A percentile compares a stretch with the other conserved stretches of the same genome.
Evolutionary conservation across 92 coral and sea anemone species (phyloP).

Genomic region (Parazoanthus swiftii): DNA sequence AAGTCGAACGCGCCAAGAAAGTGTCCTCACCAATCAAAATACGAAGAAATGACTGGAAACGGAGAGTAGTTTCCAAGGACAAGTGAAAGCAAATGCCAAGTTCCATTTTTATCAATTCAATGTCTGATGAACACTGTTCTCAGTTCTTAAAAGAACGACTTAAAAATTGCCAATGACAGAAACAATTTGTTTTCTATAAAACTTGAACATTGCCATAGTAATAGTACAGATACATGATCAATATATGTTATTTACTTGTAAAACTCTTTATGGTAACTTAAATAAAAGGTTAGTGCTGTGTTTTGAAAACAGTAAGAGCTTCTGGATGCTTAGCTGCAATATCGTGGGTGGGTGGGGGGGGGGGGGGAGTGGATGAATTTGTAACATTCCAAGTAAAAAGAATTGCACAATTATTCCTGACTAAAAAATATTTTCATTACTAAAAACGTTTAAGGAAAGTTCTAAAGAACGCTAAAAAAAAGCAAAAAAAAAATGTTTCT

Average conservation of each 20-base stretch:
- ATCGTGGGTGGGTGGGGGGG: no score
- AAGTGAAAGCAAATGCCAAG: neutral
- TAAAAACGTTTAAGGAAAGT: no score
- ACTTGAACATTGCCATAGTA: neutral
- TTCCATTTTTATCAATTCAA: neutral
- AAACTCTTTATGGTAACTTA: no score
- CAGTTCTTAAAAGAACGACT: neutral
- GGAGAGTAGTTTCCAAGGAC: neutral
- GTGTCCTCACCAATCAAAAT: neutral
- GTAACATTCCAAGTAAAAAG: no score
- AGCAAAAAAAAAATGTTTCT: no score
- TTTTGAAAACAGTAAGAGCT: no score
- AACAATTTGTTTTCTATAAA: neutral
- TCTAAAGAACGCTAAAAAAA: no score
- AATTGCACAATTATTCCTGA: no score
- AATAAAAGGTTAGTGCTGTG: no score
- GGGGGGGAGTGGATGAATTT: no score
- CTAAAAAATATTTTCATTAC: no score
- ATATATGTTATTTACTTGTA: neutral
- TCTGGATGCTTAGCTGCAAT: no score
- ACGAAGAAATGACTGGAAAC: conserved; percentile 5
- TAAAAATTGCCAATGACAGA: neutral
- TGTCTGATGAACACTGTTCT: neutral
- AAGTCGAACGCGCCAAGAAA: neutral
- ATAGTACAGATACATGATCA: neutral